phyloP scores from a whole-genome alignment of 2,797 vertebrate species.

The Aeoliscus strigatus region DNA sequence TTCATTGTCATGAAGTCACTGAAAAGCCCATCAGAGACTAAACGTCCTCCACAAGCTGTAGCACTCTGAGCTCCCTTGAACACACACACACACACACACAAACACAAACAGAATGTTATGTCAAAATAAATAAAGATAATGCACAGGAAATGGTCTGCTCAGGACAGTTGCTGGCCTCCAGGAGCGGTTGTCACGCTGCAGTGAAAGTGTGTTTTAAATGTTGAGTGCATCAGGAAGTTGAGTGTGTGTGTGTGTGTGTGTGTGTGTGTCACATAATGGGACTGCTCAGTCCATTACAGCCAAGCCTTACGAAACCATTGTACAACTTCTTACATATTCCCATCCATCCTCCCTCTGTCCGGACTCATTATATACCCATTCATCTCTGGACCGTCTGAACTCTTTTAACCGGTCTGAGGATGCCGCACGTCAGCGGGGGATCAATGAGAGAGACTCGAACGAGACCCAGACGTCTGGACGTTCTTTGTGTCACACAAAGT shows the following conservation, averaged over 20 bases:
- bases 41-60: too few species aligned
- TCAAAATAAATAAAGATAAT: constrained; percentile 1
- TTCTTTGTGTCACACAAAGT: too few species aligned
- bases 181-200: neutral
- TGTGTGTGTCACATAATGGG: constrained; percentile 35
- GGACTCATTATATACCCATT: constrained; percentile 62
- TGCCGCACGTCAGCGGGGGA: constrained; percentile 59
- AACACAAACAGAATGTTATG: too few species aligned
- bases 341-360: constrained; percentile 65
- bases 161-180: constrained; percentile 3
- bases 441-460: constrained; percentile 73
- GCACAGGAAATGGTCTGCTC: neutral
- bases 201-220: constrained; percentile 7
- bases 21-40: too few species aligned
- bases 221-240: neutral
- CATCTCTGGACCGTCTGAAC: constrained; percentile 45
- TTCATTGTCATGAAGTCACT: too few species aligned
- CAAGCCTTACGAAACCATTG: constrained; percentile 22
- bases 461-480: too few species aligned
- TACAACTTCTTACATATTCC: constrained; percentile 51
- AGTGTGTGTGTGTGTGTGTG: constrained; percentile 1
- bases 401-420: constrained; percentile 65
- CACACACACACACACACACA: too few species aligned
- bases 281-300: constrained; percentile 48
- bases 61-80: too few species aligned